Evolutionary conservation across 2,888 invertebrate genomes (phyloP).

Genomic region (Psylliodes chrysocephalus): DNA sequence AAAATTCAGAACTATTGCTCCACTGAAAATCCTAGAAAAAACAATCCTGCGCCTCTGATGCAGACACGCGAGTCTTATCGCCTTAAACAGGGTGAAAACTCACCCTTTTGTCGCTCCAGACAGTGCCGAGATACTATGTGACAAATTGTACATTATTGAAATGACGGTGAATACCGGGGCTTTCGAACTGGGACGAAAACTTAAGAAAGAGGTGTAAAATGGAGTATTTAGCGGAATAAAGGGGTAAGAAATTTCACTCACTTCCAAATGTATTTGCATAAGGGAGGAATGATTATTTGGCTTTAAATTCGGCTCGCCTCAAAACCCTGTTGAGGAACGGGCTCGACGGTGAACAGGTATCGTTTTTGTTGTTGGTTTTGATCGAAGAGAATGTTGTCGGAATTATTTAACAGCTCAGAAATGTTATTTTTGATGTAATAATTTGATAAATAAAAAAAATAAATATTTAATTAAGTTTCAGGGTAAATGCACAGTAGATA

Average conservation of each 20-base stretch:
- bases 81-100: constrained; percentile 42
- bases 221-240: constrained; percentile 60
- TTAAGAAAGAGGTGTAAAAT: constrained; percentile 59
- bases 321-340: constrained; percentile 1
- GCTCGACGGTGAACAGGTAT: background rate
- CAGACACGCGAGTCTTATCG: constrained; percentile 37
- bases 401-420: background rate
- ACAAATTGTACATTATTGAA: constrained; percentile 64
- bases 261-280: constrained; percentile 44
- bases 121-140: constrained; percentile 59
- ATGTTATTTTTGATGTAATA: no score
- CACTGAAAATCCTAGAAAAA: background rate
- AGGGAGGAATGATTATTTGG: constrained; percentile 43
- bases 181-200: constrained; percentile 46
- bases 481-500: no score
- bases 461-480: no score
- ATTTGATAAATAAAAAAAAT: no score
- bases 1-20: no score
- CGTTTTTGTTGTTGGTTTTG: background rate
- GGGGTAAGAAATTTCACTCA: constrained; percentile 54
- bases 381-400: background rate
- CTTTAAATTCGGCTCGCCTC: constrained; percentile 22
- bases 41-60: constrained; percentile 32
- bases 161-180: constrained; percentile 53
- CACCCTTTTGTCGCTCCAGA: constrained; percentile 37